Evolutionary conservation across 2,797 vertebrate genomes (phyloP), one percentile per base, ranked within the genome.

Genomic region (Cephalopachus bancanus): DNA sequence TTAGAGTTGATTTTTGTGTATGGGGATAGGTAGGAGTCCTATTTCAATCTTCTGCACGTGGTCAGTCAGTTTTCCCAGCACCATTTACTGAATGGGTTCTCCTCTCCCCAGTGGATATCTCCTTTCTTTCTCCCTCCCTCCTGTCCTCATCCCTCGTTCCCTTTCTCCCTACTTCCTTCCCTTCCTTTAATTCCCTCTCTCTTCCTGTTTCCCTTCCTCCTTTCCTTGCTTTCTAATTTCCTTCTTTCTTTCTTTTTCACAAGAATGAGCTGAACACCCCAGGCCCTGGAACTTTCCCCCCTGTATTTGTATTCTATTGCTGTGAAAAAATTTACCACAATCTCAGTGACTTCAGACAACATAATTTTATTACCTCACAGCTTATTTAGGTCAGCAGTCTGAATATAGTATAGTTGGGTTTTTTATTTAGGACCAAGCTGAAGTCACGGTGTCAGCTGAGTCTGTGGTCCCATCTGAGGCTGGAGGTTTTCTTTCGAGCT

Each of bases 241-340:
- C 16, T 20, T 62, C 51, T 2, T 44, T 28, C 37, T 44, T 59
- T 26, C 8, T 12, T 91, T 44, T 69, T 26, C 84, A 67, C 57
- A 71, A 67, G 69, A 86, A 67, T n/a, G 7, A 26, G 59, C 49
- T 26, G 62, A 86, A 62, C 10, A 3, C 37, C 51, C 9, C 8
- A 78, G 51, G 62, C 10, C 26, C 26, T 78, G 22, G 62, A 44
- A 10, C 33, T 26, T 78, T 37, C 12, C 33, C 9, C 87, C 49
- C 33, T 28, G 9, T 44, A 14, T 91, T 75, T 65, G 10, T 76
- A 85, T 60, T 49, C 26, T 83, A 51, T 44, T 74, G 28, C 33
- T 53, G 2, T 72, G 57, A 92, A 81, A 89, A n/a, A 67, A 71
- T 57, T 49, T 28, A 53, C 30, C 62, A 72, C 44, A 80, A 91